These are phyloP conservation scores for Motacilla alba DNA, from an alignment of 2,113 vertebrate genomes.

Conservation along the genomic window DNA sequence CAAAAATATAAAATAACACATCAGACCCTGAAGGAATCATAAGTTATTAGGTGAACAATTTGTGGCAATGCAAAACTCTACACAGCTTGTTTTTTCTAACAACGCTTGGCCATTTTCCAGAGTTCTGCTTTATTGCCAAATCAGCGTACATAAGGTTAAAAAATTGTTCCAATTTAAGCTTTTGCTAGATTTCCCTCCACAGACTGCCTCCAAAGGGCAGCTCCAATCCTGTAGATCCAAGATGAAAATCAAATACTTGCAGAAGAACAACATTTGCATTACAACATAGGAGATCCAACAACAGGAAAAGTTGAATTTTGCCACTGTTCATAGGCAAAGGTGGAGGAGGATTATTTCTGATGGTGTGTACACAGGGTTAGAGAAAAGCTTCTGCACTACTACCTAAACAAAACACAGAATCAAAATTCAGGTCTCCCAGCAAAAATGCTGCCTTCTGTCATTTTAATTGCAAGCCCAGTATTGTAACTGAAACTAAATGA, in stretches of 20 bases:
- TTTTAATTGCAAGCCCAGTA: not conserved
- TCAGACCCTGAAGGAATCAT: not conserved
- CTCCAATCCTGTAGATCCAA: not conserved
- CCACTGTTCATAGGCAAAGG: not conserved
- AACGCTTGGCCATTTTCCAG: not conserved
- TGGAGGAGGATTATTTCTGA: not conserved
- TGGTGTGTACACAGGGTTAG: not conserved
- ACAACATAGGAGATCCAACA: not conserved
- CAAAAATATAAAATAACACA: not conserved
- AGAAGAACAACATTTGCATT: not conserved
- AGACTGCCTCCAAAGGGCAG: not conserved
- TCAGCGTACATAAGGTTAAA: not conserved
- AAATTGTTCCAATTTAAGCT: not conserved
- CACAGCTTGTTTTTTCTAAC: not conserved
- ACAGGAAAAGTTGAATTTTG: not conserved
- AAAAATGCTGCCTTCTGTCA: not conserved
- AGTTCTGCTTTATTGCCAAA: not conserved
- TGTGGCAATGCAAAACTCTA: not conserved
- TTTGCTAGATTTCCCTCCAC: not conserved
- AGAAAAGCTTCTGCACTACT: not conserved
- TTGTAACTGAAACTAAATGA: not conserved
- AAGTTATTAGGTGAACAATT: not conserved
- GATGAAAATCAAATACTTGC: not conserved
- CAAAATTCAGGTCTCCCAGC: not conserved
- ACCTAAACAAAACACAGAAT: not conserved